Conservation (phyloP, 2,113 vertebrate genomes). For the Corythaeola cristata region DNA sequence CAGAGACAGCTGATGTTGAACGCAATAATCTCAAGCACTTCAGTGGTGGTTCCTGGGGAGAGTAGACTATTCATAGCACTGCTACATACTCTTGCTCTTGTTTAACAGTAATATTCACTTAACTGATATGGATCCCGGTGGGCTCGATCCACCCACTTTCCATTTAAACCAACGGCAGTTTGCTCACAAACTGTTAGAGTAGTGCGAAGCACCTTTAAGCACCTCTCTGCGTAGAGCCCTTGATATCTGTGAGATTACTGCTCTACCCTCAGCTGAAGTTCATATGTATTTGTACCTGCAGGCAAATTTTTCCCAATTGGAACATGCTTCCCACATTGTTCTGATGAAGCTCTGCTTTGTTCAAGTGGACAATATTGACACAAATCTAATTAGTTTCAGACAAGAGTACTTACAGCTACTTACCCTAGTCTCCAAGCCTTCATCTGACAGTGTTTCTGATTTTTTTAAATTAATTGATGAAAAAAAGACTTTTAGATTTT, state of each 20-base stretch:
- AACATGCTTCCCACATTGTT: not conserved
- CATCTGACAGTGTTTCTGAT: not conserved
- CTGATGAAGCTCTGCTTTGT: not conserved
- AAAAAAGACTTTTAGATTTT: not conserved
- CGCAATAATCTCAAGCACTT: not conserved
- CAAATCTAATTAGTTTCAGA: constrained; percentile 26
- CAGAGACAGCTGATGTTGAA: not conserved
- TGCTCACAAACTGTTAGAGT: not conserved
- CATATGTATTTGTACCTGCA: not conserved
- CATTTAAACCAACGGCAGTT: not conserved
- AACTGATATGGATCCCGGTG: not conserved
- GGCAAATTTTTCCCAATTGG: not conserved
- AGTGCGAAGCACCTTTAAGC: not conserved
- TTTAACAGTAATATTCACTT: not conserved
- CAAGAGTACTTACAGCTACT: not conserved
- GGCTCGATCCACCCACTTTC: not conserved
- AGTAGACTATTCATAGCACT: not conserved
- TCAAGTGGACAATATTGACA: not conserved
- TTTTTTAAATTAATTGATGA: not conserved
- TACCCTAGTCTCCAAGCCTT: not conserved
- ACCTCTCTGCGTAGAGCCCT: not conserved
- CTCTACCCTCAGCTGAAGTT: not conserved
- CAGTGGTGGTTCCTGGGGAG: not conserved
- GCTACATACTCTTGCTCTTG: not conserved
- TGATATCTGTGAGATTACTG: not conserved